Evolutionary conservation across 2,888 invertebrate species (phyloP), one percentile per base, ranked within the genome.

Genomic region (Mongoloraphidia duomilia): DNA sequence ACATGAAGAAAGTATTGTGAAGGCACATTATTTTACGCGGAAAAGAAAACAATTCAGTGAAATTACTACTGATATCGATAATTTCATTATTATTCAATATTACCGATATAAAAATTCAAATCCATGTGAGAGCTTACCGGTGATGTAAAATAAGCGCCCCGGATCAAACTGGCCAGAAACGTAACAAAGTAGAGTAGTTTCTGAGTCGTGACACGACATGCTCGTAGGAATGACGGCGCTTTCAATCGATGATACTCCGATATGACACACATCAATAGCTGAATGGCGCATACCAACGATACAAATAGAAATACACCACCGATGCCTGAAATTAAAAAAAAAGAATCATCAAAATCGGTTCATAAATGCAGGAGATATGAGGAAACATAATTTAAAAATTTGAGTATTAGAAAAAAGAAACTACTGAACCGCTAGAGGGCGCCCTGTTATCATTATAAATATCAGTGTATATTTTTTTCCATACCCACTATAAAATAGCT

Each of bases 61-160:
- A 33, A 38, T 26, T 46, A 46, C 9, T n/a, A 17, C 35, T 14
- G 34, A 34, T 39, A 34, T 40, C 8, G 34, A 37, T 17, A 11
- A 49, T 41, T 37, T 10, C 39, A 52, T 47, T 10, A n/a, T 40
- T 44, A 14, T 50, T 34, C 9, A 14, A 26, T 10, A 46, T 33
- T 46, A 14, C 37, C 34, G 11, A 46, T 42, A 46, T 8, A 44
- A 37, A 36, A 39, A 5, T 39, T 49, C 13, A 50, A n/a, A 26
- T 26, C 6, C 3, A 34, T 17, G 9, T 9, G 2, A 12, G 38
- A 50, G 72, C 82, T 80, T 69, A 90, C 91, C 63, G 89, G 89
- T 40, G 87, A 87, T 40, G 90, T 84, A 61, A 92, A 92, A 69
- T 90, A 92, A 3, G 90, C 89, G 41, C 91, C 92, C 44, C 92